Evolutionary conservation across 2,888 invertebrate species (phyloP).

Genomic region (Hybos culiciformis): DNA sequence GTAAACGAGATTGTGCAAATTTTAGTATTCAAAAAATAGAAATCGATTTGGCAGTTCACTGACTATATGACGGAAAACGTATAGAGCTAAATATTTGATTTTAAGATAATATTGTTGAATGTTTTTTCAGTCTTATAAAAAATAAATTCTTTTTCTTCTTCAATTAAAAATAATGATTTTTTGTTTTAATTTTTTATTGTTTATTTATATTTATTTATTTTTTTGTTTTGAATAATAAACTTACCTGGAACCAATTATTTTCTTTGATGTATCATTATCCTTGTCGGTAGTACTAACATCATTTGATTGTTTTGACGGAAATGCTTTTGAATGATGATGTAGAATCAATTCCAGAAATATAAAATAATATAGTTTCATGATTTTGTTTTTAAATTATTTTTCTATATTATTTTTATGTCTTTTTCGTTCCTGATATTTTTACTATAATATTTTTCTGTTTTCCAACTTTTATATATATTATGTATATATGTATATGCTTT

Average conservation of each 20-base stretch:
- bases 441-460: not conserved
- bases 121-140: too few relatives aligned
- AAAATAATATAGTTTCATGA: constrained; percentile 5
- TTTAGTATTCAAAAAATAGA: too few relatives aligned
- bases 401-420: not conserved
- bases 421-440: not conserved
- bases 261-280: constrained; percentile 40
- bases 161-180: too few relatives aligned
- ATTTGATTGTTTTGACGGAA: constrained; percentile 1
- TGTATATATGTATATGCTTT: not conserved
- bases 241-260: constrained; percentile 48
- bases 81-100: too few relatives aligned
- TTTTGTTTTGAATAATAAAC: constrained; percentile 9
- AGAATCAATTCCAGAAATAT: not conserved
- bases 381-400: not conserved
- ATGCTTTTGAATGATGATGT: constrained; percentile 3
- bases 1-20: too few relatives aligned
- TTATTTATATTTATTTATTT: too few relatives aligned
- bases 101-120: too few relatives aligned
- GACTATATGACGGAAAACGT: too few relatives aligned
- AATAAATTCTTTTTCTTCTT: too few relatives aligned
- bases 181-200: too few relatives aligned
- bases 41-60: too few relatives aligned
- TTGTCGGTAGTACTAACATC: constrained; percentile 16
- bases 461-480: not conserved